Percentiles rank a stretch among this genome's conserved stretches.
phyloP scores from a whole-genome alignment of 2,113 vertebrate species.

The Pelusios castaneus region DNA sequence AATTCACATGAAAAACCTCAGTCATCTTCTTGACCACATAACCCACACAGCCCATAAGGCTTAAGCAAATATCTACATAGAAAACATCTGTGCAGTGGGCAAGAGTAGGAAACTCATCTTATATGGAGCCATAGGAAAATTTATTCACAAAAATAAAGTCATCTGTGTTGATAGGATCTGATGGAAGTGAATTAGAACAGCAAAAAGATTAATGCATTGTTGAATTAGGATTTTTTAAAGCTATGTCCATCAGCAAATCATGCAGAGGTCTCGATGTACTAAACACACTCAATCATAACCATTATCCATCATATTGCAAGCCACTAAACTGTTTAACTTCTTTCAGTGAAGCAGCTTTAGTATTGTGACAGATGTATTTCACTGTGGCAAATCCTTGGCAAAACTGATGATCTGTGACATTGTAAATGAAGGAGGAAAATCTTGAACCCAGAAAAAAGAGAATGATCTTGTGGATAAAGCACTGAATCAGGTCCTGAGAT shows the following conservation, averaged over 20 bases:
- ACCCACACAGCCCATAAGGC: not conserved
- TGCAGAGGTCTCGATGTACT: not conserved
- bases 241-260: not conserved
- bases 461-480: not conserved
- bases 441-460: not conserved
- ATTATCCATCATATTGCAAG: not conserved
- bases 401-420: not conserved
- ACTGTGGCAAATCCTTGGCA: not conserved
- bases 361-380: not conserved
- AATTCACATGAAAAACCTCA: too few relatives aligned
- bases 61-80: not conserved
- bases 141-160: not conserved
- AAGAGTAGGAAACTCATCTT: not conserved
- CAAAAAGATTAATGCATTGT: not conserved
- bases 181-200: not conserved
- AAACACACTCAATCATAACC: not conserved
- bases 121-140: not conserved
- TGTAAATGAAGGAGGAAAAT: not conserved
- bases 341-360: not conserved
- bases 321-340: not conserved
- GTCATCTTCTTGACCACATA: not conserved
- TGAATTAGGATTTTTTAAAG: not conserved
- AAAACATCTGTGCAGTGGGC: not conserved
- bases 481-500: not conserved
- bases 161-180: not conserved